phyloP scores from a whole-genome alignment of 2,888 invertebrate species.

The Invenusta paracnida region DNA sequence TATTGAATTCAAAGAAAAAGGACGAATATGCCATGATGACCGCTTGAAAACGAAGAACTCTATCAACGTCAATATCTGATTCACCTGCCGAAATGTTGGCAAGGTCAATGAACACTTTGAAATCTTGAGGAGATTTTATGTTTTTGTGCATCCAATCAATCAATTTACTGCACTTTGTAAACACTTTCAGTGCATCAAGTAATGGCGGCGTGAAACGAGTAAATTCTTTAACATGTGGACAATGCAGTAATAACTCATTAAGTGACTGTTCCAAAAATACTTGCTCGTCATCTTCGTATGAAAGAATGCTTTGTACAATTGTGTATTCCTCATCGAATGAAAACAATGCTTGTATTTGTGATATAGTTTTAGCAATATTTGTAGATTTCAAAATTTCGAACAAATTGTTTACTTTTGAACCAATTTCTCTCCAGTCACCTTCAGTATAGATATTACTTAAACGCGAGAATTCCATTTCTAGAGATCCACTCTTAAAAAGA shows the following conservation, averaged over 20 bases:
- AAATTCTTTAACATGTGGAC: too few species aligned
- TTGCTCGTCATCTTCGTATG: neutral
- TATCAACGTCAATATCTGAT: slow-evolving; percentile 50
- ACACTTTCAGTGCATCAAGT: neutral
- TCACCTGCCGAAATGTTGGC: slow-evolving; percentile 52
- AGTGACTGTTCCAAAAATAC: neutral
- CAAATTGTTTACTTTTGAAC: neutral
- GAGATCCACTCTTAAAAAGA: neutral
- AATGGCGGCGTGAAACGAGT: neutral
- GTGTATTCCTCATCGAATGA: neutral
- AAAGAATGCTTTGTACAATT: neutral
- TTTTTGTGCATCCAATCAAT: neutral
- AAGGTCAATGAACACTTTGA: slow-evolving; percentile 51
- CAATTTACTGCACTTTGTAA: neutral
- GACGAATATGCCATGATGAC: slow-evolving; percentile 55
- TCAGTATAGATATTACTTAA: neutral
- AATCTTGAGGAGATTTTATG: slow-evolving; percentile 43
- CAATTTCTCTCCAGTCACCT: neutral
- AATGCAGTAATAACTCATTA: neutral
- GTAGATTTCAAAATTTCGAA: neutral
- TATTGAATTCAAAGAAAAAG: slow-evolving; percentile 53
- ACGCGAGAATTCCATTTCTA: neutral
- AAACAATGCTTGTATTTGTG: neutral
- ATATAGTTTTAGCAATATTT: neutral
- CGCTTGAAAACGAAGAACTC: slow-evolving; percentile 53